Percentiles rank a stretch among this genome's conserved stretches.
Conservation (phyloP, 2,797 vertebrate genomes). For the Sternotherus odoratus region DNA sequence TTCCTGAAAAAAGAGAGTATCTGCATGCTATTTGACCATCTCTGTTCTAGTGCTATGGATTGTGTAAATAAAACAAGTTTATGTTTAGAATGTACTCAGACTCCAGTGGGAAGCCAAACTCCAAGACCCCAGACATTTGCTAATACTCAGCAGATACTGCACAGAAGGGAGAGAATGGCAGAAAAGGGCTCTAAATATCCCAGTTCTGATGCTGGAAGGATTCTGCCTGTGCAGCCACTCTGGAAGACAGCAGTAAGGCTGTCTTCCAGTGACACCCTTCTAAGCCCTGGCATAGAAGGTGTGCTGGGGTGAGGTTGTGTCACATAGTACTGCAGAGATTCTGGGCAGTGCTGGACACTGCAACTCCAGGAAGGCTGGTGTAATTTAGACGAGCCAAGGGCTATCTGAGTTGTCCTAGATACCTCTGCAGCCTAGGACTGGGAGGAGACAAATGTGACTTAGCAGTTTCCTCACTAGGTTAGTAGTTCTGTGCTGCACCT, state of each 20-base stretch:
- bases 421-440: no score
- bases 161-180: rapidly evolving
- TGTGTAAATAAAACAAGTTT: background rate
- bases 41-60: background rate
- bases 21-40: background rate
- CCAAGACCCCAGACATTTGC: background rate
- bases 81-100: background rate
- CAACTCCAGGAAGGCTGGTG: background rate
- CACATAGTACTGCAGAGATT: rapidly evolving
- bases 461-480: background rate
- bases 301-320: background rate
- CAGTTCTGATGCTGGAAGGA: background rate
- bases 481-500: slow-evolving; percentile 7
- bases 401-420: background rate
- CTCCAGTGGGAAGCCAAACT: background rate
- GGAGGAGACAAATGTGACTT: background rate
- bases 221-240: background rate
- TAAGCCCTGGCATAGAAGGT: background rate
- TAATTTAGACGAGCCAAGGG: rapidly evolving
- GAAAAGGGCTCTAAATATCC: background rate
- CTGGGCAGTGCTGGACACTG: background rate
- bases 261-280: background rate
- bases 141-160: background rate
- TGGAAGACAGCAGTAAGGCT: background rate
- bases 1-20: background rate